Base-by-base conservation (phyloP, 2,888 invertebrate species). In the Heliconius sara region DNA sequence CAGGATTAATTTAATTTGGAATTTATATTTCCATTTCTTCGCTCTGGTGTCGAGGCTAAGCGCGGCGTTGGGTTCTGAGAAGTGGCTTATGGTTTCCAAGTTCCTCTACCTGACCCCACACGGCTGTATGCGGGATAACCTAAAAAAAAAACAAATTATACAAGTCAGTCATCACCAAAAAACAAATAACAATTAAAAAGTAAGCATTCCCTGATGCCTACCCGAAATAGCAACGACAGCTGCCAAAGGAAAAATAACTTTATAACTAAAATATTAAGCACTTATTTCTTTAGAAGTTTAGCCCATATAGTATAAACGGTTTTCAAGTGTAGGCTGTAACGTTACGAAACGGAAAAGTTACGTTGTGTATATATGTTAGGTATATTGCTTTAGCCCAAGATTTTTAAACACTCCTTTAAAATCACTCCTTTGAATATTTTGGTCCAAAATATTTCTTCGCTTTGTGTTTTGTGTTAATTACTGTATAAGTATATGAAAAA, bases 171-270 rank as follows among this genome's bases (percentile, higher is more conserved):
- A 80, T 81, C 76, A 72, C 82, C 78, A 77, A 78, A 83, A 83
- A 83, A 83, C 83, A 83, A 83, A 83, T 83, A 83, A 83, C 83
- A 83, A 83, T 83, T 83, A 83, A 83, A 83, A 81, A 83, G 80
- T 78, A 82, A 83, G 81, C 83, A 83, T 81, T 81, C 83, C 81
- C 83, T 83, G 83, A 77, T 81, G 78, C 76, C 78, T 79, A 77
- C 66, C 70, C 27, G 70, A 80, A 83, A 83, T 81, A 77, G 79
- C 76, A 43, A 43, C 16, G 27, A 39, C 9, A 12, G 16, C 65
- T 25, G 13, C 19, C 16, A 39, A 25, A 25, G 43, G 76, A 80
- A 76, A 25, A 25, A 22, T 1, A 87, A 87, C 89, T 88, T 88
- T 39, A 39, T 12, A 2, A 0, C 0, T 9, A 25, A 1, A 0